Evolutionary conservation across 2,888 invertebrate species (phyloP), one percentile per base, ranked within the genome.

Genomic region (Morpho achilles): DNA sequence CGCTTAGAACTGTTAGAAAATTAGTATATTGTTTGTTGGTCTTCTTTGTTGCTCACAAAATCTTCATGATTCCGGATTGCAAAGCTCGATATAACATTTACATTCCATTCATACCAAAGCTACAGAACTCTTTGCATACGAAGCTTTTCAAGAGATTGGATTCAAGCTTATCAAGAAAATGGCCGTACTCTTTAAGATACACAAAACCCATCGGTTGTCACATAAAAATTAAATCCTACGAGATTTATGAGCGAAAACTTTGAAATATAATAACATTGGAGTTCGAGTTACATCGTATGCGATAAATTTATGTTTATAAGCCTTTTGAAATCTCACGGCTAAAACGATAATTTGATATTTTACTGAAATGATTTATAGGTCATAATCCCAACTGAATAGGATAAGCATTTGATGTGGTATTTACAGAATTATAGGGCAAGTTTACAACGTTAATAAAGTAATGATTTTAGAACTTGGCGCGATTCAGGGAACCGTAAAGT

Each of bases 241-340:
- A 80, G 87, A 88, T 89, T 89, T 88, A 89, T 75, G 76, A 74
- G 67, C 67, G 59, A 76, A 79, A 79, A 79, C 82, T 84, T 87
- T 86, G 84, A 86, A 87, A 87, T 86, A 86, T 83, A 87, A 86
- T 86, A 84, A 87, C 82, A 70, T 64, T 75, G 66, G 76, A 76
- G 82, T 72, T 87, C 78, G 80, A 78, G 82, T 87, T 86, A 82
- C 74, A 69, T 71, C 75, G 69, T 66, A 70, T 60, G 76, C 76
- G 75, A 81, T 84, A 87, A 87, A 88, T 88, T 83, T 72, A 76
- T 70, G 73, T 79, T 79, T 77, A 78, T 71, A 72, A 70, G 69
- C 67, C 67, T 72, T 73, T 72, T 70, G 68, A 73, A 67, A 55
- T 62, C 62, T 60, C 66, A 62, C 59, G 59, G 70, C 69, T 73